Evolutionary conservation across 2,888 invertebrate species (phyloP), one percentile per base, ranked within the genome.

Genomic region (Tolmerus cingulatus): DNA sequence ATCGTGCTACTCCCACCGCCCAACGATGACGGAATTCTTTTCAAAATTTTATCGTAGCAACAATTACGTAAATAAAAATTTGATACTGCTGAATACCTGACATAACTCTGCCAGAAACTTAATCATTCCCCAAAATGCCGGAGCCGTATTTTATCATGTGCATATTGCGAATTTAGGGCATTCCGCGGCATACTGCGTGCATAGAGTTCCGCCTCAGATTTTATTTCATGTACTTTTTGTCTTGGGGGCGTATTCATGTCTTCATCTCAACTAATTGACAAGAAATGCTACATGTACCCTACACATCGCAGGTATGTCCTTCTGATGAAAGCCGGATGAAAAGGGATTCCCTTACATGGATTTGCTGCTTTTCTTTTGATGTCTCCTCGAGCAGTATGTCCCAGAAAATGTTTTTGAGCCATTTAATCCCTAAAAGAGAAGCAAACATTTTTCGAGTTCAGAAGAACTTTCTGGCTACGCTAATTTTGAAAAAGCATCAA

Each of bases 401-500:
- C n/a, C 76, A 51, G 86, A 74, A 76, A 85, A 86, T 86, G 74
- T 74, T 86, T 86, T 74, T 86, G 86, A 86, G 76, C 86, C 86
- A 86, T 86, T 86, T 86, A 86, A 86, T 74, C 86, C 86, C 30
- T 34, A 66, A 51, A 82, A 82, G 82, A 57, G 30, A 82, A 30
- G 37, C 16, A 82, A 37, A 51, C 51, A 57, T 82, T 82, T 55
- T 46, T 79, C 46, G 43, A 40, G 37, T 27, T 46, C 12, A 46
- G 78, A 19, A 40, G n/a, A 79, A 27, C 79, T 46, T 79, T 79
- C 46, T 19, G 79, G 79, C 79, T 43, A 37, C 79, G 23, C 79
- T 79, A 46, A 79, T 79, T 79, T 79, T 27, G 27, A 16, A 51
- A n/a, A 51, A 46, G 43, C 46, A 79, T 46, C 43, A 46, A 16